Base-by-base conservation (phyloP, 2,888 invertebrate genomes). In the Eupeodes luniger region DNA sequence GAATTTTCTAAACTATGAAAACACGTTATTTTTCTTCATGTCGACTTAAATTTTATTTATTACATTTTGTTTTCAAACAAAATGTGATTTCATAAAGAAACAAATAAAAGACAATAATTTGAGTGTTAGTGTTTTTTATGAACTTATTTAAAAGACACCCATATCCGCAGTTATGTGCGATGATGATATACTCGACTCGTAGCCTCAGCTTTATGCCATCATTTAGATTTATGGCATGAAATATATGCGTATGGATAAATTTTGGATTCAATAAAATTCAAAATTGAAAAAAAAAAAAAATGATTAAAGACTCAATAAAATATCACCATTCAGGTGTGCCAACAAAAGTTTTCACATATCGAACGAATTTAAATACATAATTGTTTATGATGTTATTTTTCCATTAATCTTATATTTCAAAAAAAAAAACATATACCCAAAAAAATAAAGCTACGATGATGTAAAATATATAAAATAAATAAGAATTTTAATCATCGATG, bases 301-400 rank as follows among this genome's bases (percentile, higher is more conserved):
- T 57, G 55, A 64, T 64, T 72, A 66, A 79, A 70, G 55, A 49
- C 47, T 47, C 36, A 72, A 72, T 51, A 70, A 70, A 77, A 57
- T 64, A 47, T 55, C 16, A 62, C 11, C 6, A 61, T 69, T 51
- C 69, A 57, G 70, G 49, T 77, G 76, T 69, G 47, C 69, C 55
- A 70, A 62, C 62, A 55, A 76, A 81, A 5, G 9, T 40, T 40
- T 70, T 69, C 55, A 36, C 62, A 62, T 55, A 11, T 62, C 19
- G 10, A 69, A 78, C 36, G 40, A 76, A 80, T 76, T 70, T 80
- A 69, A 84, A 84, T 84, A 70, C 49, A 69, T 69, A 84, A 84
- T 80, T 69, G 53, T 69, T 70, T 75, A 75, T 70, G 57, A 80
- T 59, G n/a, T 62, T 76, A 69, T 44, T 59, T 14, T 16, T 34